Conservation (phyloP, 2,797 vertebrate genomes). For the Notolabrus celidotus region DNA sequence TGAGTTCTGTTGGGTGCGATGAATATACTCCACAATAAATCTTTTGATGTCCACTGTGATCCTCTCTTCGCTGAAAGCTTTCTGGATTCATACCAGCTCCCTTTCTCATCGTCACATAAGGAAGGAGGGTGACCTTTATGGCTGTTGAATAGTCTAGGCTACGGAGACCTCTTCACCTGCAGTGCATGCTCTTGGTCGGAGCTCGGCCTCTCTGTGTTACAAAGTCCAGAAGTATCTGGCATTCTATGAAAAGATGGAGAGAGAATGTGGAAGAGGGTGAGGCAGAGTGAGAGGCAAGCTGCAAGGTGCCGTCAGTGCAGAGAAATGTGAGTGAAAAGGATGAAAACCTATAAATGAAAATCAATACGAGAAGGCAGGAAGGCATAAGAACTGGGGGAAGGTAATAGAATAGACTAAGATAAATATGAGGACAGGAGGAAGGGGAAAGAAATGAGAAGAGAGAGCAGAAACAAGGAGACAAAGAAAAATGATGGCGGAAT, state of each 20-base stretch:
- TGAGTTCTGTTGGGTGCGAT: conserved; percentile 27
- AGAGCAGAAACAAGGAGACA: conserved; percentile 75
- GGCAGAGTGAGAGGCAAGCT: conserved; percentile 75
- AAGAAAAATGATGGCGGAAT: conserved; percentile 76
- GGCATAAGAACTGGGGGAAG: conserved; percentile 77
- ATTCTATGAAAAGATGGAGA: conserved; percentile 70
- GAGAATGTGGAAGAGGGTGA: conserved; percentile 63
- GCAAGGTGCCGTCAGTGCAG: conserved; percentile 79
- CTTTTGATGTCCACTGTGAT: conserved; percentile 42
- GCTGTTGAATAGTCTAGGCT: conserved; percentile 58
- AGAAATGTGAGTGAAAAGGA: conserved; percentile 87
- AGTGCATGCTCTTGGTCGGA: conserved; percentile 64
- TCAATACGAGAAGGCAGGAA: conserved; percentile 87
- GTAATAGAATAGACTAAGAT: conserved; percentile 87
- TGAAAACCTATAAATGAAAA: conserved; percentile 90
- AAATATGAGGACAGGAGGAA: conserved; percentile 83
- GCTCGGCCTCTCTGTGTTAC: conserved; percentile 40
- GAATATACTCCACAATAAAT: conserved; percentile 53
- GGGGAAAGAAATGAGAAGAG: conserved; percentile 74
- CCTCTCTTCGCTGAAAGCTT: conserved; percentile 54
- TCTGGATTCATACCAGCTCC: conserved; percentile 67
- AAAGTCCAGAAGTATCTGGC: conserved; percentile 68
- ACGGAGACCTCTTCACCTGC: conserved; percentile 64
- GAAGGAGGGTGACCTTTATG: conserved; percentile 64
- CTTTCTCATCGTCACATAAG: conserved; percentile 49